phyloP scores from a whole-genome alignment of 1,140 invertebrate species.

The Sycobia sp. region DNA sequence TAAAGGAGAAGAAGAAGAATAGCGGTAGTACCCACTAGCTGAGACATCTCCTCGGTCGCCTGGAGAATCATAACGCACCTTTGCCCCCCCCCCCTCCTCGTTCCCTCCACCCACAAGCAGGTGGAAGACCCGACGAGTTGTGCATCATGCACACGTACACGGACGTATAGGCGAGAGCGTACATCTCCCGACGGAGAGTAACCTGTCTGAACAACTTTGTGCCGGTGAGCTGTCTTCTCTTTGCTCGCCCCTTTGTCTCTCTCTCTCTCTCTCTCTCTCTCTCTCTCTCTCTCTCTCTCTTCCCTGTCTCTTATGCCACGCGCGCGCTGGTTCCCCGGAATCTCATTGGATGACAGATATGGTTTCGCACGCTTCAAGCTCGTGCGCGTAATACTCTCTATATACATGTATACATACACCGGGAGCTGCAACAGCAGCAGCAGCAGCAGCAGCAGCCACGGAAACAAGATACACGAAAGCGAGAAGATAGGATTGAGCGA shows the following conservation, averaged over 20 bases:
- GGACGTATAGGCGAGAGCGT: background rate
- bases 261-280: background rate
- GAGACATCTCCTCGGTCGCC: constrained; percentile 36
- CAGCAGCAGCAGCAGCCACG: background rate
- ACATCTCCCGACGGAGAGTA: constrained; percentile 42
- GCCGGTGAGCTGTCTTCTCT: constrained; percentile 33
- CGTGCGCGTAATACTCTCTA: background rate
- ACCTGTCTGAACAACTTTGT: constrained; percentile 53
- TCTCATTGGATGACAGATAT: constrained; percentile 50
- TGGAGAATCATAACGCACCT: constrained; percentile 45
- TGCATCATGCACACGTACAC: constrained; percentile 37
- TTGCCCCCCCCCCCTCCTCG: too few relatives aligned
- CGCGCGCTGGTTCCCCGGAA: constrained; percentile 24
- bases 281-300: too few relatives aligned
- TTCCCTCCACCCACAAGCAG: too few relatives aligned
- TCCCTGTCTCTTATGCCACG: too few relatives aligned
- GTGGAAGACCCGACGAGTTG: too few relatives aligned
- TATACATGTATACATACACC: background rate
- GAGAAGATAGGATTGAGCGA: constrained; percentile 1
- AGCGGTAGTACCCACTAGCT: background rate
- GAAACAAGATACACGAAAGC: constrained; percentile 28
- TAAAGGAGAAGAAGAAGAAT: background rate
- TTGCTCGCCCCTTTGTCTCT: background rate
- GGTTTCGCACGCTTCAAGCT: constrained; percentile 40
- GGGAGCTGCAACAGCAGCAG: background rate